Evolutionary conservation across 2,888 invertebrate species (phyloP).

Genomic region (Phalangium opilio): DNA sequence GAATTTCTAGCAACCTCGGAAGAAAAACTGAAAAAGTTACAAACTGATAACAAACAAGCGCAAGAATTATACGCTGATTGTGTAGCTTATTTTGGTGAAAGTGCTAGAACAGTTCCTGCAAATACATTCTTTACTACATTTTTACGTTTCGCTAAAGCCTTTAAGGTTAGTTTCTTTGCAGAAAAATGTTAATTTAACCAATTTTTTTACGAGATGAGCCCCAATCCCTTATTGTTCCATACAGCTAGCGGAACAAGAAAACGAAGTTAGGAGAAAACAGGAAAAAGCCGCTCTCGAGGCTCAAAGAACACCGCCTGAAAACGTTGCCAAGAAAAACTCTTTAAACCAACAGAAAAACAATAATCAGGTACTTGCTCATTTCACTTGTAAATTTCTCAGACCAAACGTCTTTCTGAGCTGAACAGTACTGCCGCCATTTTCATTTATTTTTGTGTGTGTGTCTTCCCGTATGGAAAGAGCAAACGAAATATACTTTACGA

Average conservation of each 20-base stretch:
- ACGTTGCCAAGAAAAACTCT: conserved; percentile 24
- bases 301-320: conserved; percentile 31
- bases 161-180: conserved; percentile 56
- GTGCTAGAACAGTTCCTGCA: conserved; percentile 77
- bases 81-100: conserved; percentile 95
- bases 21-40: conserved; percentile 63
- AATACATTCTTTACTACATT: conserved; percentile 93
- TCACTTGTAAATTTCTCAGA: too few species aligned
- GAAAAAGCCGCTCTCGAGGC: conserved; percentile 53
- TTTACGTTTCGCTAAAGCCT: conserved; percentile 83
- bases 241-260: conserved; percentile 81
- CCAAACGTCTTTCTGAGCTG: too few species aligned
- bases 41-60: conserved; percentile 55
- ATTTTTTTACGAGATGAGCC: too few species aligned
- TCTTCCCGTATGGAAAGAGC: too few species aligned
- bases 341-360: conserved; percentile 63
- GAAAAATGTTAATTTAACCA: too few species aligned
- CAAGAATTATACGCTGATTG: conserved; percentile 82
- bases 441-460: too few species aligned
- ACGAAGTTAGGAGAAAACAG: conserved; percentile 75
- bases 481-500: not conserved
- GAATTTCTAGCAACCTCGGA: conserved; percentile 73
- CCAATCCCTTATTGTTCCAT: too few species aligned
- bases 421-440: too few species aligned
- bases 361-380: too few species aligned